A percentile compares a stretch with the other conserved stretches of the same genome.
Evolutionary conservation across 2,888 invertebrate species (phyloP).

Genomic region (Odontocolon sp.): DNA sequence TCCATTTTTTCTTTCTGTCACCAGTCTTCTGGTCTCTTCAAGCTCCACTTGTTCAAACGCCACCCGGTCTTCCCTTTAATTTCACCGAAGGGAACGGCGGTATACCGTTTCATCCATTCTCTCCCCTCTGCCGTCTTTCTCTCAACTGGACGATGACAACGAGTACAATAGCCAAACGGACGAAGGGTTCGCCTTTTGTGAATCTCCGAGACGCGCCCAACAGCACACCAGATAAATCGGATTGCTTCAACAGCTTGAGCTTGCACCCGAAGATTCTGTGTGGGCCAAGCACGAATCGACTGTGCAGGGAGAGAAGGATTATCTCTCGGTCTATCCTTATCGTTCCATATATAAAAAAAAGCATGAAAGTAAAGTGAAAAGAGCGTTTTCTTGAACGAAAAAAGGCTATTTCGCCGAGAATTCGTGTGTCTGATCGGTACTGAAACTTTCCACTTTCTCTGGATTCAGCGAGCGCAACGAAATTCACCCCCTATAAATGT

Average conservation of each 20-base stretch:
- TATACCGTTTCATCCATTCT: conserved; percentile 40
- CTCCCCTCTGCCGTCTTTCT: neutral
- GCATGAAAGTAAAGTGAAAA: conserved; percentile 5
- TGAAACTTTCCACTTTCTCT: conserved; percentile 49
- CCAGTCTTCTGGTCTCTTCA: conserved; percentile 47
- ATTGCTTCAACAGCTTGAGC: conserved; percentile 50
- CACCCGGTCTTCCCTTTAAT: conserved; percentile 55
- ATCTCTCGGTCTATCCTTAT: conserved; percentile 43
- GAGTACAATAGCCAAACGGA: conserved; percentile 42
- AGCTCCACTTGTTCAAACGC: conserved; percentile 52
- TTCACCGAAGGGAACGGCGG: conserved; percentile 42
- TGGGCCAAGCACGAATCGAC: conserved; percentile 55
- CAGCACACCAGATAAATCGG: conserved; percentile 57
- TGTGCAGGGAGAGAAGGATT: conserved; percentile 53
- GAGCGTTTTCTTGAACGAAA: conserved; percentile 30
- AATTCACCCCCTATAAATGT: no score
- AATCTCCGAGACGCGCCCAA: conserved; percentile 51
- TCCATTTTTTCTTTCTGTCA: conserved; percentile 10
- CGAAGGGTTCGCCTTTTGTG: conserved; percentile 59
- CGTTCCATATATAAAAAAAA: conserved; percentile 24
- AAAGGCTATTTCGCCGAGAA: conserved; percentile 30
- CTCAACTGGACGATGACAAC: conserved; percentile 41
- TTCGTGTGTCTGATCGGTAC: conserved; percentile 47
- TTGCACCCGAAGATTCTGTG: conserved; percentile 37
- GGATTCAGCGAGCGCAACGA: conserved; percentile 21